Percentiles rank a stretch among this genome's conserved stretches.
Evolutionary conservation across 2,113 vertebrate genomes (phyloP).

Genomic region (Daphoenositta chrysoptera): DNA sequence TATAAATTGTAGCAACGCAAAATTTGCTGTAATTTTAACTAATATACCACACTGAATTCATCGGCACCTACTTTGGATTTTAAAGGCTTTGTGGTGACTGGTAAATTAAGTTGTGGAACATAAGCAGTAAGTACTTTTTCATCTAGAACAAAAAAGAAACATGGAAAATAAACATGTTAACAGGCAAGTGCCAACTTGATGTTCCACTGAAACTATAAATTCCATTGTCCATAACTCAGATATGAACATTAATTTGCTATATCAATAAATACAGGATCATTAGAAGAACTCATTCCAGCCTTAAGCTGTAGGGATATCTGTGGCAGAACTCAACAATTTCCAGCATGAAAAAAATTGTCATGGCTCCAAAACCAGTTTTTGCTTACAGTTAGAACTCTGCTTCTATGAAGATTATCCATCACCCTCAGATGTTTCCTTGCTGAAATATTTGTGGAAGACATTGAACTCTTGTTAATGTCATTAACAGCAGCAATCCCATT

Average conservation of each 20-base stretch:
- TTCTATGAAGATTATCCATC: background rate
- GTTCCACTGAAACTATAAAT: background rate
- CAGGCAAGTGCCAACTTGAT: background rate
- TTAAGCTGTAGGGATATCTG: background rate
- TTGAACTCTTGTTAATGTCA: background rate
- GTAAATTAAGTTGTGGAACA: background rate
- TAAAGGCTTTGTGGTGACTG: background rate
- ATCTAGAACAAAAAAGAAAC: background rate
- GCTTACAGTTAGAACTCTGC: background rate
- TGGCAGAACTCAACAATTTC: background rate
- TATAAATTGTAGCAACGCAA: background rate
- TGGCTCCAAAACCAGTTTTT: background rate
- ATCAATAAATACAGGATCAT: background rate
- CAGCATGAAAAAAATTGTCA: background rate
- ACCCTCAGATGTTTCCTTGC: background rate
- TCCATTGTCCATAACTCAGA: background rate
- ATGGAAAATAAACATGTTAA: background rate
- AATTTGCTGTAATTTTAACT: slow-evolving; percentile 10
- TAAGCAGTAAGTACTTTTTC: background rate
- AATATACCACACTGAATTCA: background rate
- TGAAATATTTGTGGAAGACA: background rate
- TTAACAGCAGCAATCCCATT: background rate
- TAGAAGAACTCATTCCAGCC: background rate
- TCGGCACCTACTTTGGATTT: background rate
- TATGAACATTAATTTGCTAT: background rate